These are phyloP conservation scores for Lepidothrix coronata DNA, from an alignment of 2,113 vertebrate species.

Conservation along the genomic window DNA sequence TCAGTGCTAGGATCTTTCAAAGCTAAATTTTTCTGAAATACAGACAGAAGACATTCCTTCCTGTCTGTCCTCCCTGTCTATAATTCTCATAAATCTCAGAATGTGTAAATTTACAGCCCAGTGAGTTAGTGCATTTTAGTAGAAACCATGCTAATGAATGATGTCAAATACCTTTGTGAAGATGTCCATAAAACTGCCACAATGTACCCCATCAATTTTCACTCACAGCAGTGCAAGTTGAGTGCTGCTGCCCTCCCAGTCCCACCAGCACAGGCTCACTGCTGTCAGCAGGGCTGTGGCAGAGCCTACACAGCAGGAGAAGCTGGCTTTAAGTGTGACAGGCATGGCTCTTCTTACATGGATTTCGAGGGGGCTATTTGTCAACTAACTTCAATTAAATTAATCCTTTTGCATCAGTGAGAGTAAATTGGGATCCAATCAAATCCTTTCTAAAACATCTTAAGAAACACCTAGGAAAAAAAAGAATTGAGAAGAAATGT, in stretches of 20 bases:
- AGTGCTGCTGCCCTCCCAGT: not conserved
- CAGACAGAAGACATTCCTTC: not conserved
- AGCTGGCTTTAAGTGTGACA: not conserved
- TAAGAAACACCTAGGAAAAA: not conserved
- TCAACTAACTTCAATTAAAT: not conserved
- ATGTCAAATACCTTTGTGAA: slow-evolving; percentile 34
- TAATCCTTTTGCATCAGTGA: not conserved
- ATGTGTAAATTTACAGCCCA: not conserved
- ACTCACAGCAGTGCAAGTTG: not conserved
- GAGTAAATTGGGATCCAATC: not conserved
- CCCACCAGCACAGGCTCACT: not conserved
- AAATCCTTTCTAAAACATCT: not conserved
- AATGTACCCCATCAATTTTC: not conserved
- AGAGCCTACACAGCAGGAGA: not conserved
- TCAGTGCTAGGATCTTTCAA: not conserved
- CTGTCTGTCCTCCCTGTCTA: not conserved
- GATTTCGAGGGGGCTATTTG: not conserved
- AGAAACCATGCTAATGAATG: slow-evolving; percentile 1
- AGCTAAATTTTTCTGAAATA: not conserved
- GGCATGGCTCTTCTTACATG: not conserved
- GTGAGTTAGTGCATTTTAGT: not conserved
- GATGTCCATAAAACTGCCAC: not conserved
- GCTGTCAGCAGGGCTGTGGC: not conserved
- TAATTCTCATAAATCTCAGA: not conserved
- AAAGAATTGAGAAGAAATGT: not conserved